These are phyloP conservation scores for Epinephelus cyanopodus DNA, from an alignment of 2,113 vertebrate species.

Conservation along the genomic window DNA sequence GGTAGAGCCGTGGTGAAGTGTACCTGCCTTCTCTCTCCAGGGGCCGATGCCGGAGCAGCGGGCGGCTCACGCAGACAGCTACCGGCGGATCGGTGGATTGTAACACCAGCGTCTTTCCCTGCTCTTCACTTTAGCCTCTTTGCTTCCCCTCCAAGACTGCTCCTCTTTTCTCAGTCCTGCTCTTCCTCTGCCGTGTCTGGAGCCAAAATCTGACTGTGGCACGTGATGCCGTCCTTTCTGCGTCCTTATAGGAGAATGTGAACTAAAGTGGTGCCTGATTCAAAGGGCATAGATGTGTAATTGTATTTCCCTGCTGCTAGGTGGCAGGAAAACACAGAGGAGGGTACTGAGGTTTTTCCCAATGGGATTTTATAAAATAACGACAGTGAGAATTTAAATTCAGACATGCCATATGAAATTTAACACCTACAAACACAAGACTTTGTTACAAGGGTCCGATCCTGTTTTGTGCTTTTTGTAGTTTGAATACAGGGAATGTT, in stretches of 20 bases:
- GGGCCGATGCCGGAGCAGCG: slow-evolving; percentile 90
- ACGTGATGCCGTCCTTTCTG: not conserved
- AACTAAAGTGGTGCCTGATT: slow-evolving; percentile 33
- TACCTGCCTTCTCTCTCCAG: slow-evolving; percentile 92
- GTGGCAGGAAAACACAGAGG: slow-evolving; percentile 58
- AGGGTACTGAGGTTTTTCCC: slow-evolving; percentile 40
- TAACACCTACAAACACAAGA: not conserved
- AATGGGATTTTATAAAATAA: slow-evolving; percentile 41
- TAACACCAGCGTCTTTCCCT: slow-evolving; percentile 79
- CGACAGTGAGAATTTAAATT: too few species aligned
- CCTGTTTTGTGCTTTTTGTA: not conserved
- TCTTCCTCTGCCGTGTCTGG: slow-evolving; percentile 26
- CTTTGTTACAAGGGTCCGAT: not conserved
- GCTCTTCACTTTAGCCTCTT: slow-evolving; percentile 29
- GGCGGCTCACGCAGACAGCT: slow-evolving; percentile 92
- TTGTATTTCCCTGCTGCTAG: slow-evolving; percentile 52
- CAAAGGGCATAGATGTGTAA: slow-evolving; percentile 50
- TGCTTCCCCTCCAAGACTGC: slow-evolving; percentile 6
- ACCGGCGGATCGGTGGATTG: slow-evolving; percentile 93
- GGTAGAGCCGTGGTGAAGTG: slow-evolving; percentile 88
- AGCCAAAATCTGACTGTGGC: slow-evolving; percentile 20
- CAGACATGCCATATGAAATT: not conserved
- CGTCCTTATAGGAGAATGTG: slow-evolving; percentile 49
- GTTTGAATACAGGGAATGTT: slow-evolving; percentile 33
- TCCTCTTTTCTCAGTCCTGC: slow-evolving; percentile 12